Conservation (phyloP, 1,140 invertebrate species). For the Temnothorax nylanderi region DNA sequence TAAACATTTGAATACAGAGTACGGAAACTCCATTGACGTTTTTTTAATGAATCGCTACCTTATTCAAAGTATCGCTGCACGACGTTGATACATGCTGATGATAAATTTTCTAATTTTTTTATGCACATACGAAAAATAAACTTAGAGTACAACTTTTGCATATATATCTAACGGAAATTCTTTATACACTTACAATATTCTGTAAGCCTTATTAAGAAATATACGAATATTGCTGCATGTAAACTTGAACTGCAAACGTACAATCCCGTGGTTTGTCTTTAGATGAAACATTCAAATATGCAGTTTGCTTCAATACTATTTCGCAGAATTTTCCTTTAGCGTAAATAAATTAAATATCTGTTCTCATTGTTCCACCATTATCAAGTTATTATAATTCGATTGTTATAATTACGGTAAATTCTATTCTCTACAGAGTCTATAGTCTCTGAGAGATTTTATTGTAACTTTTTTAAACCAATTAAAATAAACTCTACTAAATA, state of each 20-base stretch:
- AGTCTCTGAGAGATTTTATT: background rate
- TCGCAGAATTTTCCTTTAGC: background rate
- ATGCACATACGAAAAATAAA: background rate
- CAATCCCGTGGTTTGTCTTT: background rate
- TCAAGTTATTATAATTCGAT: background rate
- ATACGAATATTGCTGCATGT: constrained; percentile 4
- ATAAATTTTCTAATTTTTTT: constrained; percentile 26
- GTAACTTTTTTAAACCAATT: background rate
- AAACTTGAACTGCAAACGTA: background rate
- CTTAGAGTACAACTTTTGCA: background rate
- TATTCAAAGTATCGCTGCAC: constrained; percentile 18
- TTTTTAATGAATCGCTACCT: constrained; percentile 22
- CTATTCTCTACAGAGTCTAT: background rate
- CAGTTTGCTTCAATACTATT: background rate
- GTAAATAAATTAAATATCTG: background rate
- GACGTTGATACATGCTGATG: constrained; percentile 17
- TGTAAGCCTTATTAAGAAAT: background rate
- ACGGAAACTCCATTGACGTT: background rate
- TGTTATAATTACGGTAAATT: background rate
- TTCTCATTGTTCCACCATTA: background rate
- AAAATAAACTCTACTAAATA: background rate
- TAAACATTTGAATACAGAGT: constrained; percentile 27
- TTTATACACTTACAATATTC: background rate
- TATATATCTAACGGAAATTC: background rate
- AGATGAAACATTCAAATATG: constrained; percentile 1